Percentiles rank a stretch among this genome's conserved stretches.
Evolutionary conservation across 2,113 vertebrate genomes (phyloP).

Genomic region (Nipponia nippon): DNA sequence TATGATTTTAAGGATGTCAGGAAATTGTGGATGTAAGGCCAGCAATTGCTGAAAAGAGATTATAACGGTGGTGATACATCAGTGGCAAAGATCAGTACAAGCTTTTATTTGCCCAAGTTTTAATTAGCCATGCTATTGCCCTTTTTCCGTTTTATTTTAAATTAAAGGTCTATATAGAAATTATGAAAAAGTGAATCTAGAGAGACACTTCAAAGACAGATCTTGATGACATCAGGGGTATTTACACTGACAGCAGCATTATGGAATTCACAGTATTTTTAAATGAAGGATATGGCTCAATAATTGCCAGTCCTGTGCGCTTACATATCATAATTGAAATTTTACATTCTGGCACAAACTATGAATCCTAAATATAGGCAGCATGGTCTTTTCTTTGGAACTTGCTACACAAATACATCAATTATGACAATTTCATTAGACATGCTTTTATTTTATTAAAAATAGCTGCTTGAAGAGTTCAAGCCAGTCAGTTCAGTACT

Average conservation of each 20-base stretch:
- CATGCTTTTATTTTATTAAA: slow-evolving; percentile 33
- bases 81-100: background rate
- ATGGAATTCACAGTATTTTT: slow-evolving; percentile 11
- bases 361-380: background rate
- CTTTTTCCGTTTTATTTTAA: background rate
- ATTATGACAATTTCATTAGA: background rate
- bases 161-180: background rate
- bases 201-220: slow-evolving; percentile 10
- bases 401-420: slow-evolving; percentile 4
- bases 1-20: background rate
- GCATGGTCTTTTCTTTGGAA: slow-evolving; percentile 9
- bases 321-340: slow-evolving; percentile 19
- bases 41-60: background rate
- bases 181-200: background rate
- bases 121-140: background rate
- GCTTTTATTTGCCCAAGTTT: background rate
- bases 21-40: background rate
- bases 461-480: background rate
- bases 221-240: background rate
- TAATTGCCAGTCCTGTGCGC: slow-evolving; percentile 13
- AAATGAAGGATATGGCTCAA: slow-evolving; percentile 20
- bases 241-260: slow-evolving; percentile 5
- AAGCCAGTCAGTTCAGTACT: background rate
- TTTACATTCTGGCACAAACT: background rate
- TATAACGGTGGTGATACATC: background rate